A percentile compares a stretch with the other conserved stretches of the same genome.
Conservation (phyloP, 2,888 invertebrate genomes). For the Arenicola marina region DNA sequence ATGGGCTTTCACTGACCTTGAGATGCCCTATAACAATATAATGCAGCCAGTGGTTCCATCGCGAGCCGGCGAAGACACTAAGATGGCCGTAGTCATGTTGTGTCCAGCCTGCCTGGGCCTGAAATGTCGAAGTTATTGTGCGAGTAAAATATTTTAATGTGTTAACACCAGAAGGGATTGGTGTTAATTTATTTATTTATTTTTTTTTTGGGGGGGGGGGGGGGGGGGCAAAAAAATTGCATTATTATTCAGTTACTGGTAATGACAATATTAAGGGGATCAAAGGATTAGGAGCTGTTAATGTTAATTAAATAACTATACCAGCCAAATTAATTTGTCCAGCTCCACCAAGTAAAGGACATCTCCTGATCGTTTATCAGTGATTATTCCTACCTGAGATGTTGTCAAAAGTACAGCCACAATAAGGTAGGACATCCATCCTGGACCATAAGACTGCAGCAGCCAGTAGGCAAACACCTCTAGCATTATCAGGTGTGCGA, state of each 20-base stretch:
- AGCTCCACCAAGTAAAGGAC: no score
- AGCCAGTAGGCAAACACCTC: constrained; percentile 44
- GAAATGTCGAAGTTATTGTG: constrained; percentile 11
- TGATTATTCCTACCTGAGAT: constrained; percentile 41
- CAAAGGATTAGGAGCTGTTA: background rate
- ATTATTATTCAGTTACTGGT: background rate
- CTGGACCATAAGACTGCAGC: constrained; percentile 40
- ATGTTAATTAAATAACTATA: background rate
- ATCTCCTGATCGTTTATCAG: no score
- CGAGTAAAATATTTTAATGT: background rate
- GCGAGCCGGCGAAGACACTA: constrained; percentile 50
- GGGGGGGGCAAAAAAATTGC: no score
- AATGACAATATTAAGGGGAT: background rate
- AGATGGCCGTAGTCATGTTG: constrained; percentile 60
- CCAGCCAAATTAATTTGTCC: no score
- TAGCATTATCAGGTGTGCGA: constrained; percentile 43
- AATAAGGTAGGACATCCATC: constrained; percentile 43
- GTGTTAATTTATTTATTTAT: no score
- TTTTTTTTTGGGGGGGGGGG: no score
- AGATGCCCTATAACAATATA: constrained; percentile 49
- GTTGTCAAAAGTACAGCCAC: constrained; percentile 40
- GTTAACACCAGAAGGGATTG: no score
- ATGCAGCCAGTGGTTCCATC: constrained; percentile 50
- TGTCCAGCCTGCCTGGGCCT: constrained; percentile 58
- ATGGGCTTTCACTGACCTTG: constrained; percentile 48